These are phyloP conservation scores for Sigmodon hispidus DNA, from an alignment of 2,113 vertebrate genomes.

Conservation along the genomic window DNA sequence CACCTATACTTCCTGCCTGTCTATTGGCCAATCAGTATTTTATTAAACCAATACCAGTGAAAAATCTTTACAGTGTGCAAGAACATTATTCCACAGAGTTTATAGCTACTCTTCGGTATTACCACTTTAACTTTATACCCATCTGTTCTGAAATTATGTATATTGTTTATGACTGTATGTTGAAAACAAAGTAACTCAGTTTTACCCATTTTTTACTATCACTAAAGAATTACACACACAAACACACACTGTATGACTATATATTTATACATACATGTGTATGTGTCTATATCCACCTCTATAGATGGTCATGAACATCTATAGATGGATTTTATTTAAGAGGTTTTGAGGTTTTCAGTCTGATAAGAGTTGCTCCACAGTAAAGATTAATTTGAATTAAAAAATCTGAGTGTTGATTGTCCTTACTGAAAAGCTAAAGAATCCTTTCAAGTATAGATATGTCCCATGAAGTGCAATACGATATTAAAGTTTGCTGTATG, in stretches of 20 bases:
- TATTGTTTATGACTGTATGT: background rate
- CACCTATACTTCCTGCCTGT: too few species aligned
- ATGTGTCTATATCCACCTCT: background rate
- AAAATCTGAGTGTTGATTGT: background rate
- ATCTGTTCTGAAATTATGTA: conserved; percentile 22
- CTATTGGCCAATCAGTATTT: too few species aligned
- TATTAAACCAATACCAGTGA: too few species aligned
- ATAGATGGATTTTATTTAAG: background rate
- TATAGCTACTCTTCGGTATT: background rate
- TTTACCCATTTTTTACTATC: background rate
- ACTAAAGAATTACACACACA: background rate
- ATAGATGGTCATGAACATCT: background rate
- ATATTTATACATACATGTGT: background rate
- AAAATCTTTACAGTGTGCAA: too few species aligned
- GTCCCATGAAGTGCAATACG: background rate
- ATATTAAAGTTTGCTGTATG: background rate
- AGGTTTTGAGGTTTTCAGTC: background rate
- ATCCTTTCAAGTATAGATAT: background rate
- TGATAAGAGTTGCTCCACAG: background rate
- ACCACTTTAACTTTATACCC: background rate
- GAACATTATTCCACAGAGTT: too few species aligned
- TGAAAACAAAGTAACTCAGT: background rate
- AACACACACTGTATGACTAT: background rate
- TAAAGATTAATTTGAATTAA: background rate
- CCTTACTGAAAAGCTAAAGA: background rate